Evolutionary conservation across 2,113 vertebrate species (phyloP).

Genomic region (Fulica atra): DNA sequence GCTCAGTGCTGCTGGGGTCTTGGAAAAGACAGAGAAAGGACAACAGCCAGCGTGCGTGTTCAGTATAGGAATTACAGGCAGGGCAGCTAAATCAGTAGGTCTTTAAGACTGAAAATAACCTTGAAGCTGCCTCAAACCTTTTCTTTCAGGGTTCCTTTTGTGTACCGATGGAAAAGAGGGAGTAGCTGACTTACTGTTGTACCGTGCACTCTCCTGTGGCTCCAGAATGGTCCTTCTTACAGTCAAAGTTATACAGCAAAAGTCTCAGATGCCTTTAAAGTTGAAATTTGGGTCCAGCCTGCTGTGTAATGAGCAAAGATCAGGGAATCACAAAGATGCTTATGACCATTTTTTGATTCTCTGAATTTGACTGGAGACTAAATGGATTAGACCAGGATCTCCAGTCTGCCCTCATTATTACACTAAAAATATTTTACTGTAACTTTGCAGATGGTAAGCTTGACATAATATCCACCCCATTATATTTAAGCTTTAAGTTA

Average conservation of each 20-base stretch:
- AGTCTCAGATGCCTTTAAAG: background rate
- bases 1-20: accelerated
- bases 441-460: background rate
- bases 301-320: slow-evolving; percentile 53
- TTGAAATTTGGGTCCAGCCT: slow-evolving; percentile 50
- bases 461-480: background rate
- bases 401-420: background rate
- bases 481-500: background rate
- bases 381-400: slow-evolving; percentile 15
- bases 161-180: background rate
- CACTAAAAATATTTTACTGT: slow-evolving; percentile 31
- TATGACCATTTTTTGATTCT: slow-evolving; percentile 14
- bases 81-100: background rate
- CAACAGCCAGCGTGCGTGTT: background rate
- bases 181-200: background rate
- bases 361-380: slow-evolving; percentile 1
- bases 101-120: background rate
- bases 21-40: background rate
- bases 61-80: background rate
- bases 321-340: slow-evolving; percentile 7
- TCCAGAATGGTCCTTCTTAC: background rate
- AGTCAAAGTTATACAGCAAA: background rate
- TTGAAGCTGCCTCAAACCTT: background rate
- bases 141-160: background rate
- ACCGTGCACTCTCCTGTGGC: accelerated